phyloP scores from a whole-genome alignment of 2,797 vertebrate genomes.

The Sphenopsis melanotis region DNA sequence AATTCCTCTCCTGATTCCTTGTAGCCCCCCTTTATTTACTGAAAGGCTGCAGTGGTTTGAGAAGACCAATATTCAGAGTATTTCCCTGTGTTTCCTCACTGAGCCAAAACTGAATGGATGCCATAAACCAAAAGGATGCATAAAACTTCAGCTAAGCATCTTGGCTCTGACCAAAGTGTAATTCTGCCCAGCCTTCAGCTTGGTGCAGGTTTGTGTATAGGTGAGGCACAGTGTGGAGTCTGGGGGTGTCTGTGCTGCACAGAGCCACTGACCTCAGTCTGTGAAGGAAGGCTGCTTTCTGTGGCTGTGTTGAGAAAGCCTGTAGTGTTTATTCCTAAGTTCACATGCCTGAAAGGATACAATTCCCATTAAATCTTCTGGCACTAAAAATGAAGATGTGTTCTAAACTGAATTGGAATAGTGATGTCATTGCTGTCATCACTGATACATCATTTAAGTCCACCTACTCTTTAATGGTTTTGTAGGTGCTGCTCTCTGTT shows the following conservation, averaged over 20 bases:
- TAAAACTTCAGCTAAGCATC: not conserved
- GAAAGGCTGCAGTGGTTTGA: not conserved
- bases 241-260: not conserved
- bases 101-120: not conserved
- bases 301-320: not conserved
- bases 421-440: not conserved
- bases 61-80: not conserved
- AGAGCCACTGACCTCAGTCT: not conserved
- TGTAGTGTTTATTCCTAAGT: not conserved
- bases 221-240: not conserved
- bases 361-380: not conserved
- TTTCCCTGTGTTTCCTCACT: not conserved
- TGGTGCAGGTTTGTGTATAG: not conserved
- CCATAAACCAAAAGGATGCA: not conserved
- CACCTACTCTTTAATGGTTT: not conserved
- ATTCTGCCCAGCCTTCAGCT: not conserved
- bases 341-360: fast-evolving
- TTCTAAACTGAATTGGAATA: not conserved
- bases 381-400: not conserved
- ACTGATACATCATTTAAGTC: not conserved
- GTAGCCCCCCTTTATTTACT: not conserved
- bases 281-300: not conserved
- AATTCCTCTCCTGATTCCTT: not conserved
- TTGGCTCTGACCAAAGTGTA: not conserved
- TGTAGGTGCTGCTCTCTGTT: not conserved